phyloP scores from a whole-genome alignment of 2,888 invertebrate species.

The Drosophila sordidapex region DNA sequence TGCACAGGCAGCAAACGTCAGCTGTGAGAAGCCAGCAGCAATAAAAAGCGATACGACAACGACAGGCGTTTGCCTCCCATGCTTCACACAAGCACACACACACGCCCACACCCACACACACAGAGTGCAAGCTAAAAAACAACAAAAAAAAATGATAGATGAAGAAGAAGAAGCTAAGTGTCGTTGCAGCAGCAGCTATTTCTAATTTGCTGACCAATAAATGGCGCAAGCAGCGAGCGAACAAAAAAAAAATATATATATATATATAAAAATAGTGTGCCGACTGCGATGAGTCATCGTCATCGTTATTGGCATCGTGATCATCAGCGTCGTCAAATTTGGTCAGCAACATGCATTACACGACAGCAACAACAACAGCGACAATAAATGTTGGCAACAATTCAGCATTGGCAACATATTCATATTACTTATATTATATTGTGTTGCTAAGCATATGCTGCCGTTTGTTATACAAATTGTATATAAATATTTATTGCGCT shows the following conservation, averaged over 20 bases:
- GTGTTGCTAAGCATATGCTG: not conserved
- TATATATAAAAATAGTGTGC: constrained; percentile 10
- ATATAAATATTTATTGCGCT: not conserved
- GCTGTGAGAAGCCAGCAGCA: constrained; percentile 22
- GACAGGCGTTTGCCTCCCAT: constrained; percentile 22
- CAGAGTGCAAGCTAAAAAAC: not conserved
- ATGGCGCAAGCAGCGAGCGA: constrained; percentile 31
- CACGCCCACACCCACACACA: not conserved
- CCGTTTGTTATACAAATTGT: too few species aligned
- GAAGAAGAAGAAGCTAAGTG: constrained; percentile 37
- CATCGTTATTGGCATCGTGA: constrained; percentile 20
- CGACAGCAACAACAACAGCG: constrained; percentile 3
- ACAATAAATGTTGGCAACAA: not conserved
- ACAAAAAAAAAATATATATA: not conserved
- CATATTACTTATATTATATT: constrained; percentile 9
- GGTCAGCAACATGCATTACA: constrained; percentile 38
- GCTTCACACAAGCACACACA: constrained; percentile 56
- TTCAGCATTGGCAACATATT: constrained; percentile 24
- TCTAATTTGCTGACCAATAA: constrained; percentile 64
- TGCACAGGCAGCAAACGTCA: constrained; percentile 52
- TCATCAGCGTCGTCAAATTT: constrained; percentile 16
- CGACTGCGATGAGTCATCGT: constrained; percentile 55
- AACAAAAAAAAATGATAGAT: constrained; percentile 1
- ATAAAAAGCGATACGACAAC: constrained; percentile 19
- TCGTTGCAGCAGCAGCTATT: constrained; percentile 56